Evolutionary conservation across 1,140 invertebrate genomes (phyloP).

Genomic region (Teleopsis dalmanni): DNA sequence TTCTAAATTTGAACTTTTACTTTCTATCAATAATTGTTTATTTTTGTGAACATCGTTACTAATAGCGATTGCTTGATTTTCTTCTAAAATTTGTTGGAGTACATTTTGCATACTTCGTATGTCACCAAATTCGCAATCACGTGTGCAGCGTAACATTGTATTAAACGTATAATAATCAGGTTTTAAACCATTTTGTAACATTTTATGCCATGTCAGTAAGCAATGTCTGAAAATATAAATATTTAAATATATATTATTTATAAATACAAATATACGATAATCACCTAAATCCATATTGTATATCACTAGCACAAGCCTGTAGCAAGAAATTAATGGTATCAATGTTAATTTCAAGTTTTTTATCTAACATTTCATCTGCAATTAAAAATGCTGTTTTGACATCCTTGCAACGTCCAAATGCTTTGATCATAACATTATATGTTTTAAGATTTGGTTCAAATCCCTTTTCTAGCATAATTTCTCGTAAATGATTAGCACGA

Average conservation of each 20-base stretch:
- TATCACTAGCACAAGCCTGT: slow-evolving; percentile 72
- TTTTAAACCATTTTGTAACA: slow-evolving; percentile 56
- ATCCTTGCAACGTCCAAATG: slow-evolving; percentile 75
- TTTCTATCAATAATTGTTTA: background rate
- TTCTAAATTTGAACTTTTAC: background rate
- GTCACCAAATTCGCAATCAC: slow-evolving; percentile 72
- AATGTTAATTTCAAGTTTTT: slow-evolving; percentile 54
- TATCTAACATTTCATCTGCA: slow-evolving; percentile 74
- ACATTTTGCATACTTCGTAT: slow-evolving; percentile 52
- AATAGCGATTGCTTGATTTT: background rate
- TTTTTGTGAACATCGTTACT: background rate
- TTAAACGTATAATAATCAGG: slow-evolving; percentile 72
- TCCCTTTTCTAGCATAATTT: slow-evolving; percentile 61
- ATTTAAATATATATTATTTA: background rate
- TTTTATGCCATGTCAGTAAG: slow-evolving; percentile 76
- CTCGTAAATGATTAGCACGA: slow-evolving; percentile 56
- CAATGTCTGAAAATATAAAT: slow-evolving; percentile 48
- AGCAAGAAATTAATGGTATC: slow-evolving; percentile 73
- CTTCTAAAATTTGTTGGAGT: slow-evolving; percentile 19
- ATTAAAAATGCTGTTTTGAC: slow-evolving; percentile 67
- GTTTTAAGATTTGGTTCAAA: slow-evolving; percentile 64
- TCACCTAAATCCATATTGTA: slow-evolving; percentile 61
- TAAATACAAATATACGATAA: slow-evolving; percentile 16
- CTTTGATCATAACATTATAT: slow-evolving; percentile 86
- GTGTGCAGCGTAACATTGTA: slow-evolving; percentile 65